Conservation (phyloP, 2,797 vertebrate genomes). For the Jordanella pulchra region DNA sequence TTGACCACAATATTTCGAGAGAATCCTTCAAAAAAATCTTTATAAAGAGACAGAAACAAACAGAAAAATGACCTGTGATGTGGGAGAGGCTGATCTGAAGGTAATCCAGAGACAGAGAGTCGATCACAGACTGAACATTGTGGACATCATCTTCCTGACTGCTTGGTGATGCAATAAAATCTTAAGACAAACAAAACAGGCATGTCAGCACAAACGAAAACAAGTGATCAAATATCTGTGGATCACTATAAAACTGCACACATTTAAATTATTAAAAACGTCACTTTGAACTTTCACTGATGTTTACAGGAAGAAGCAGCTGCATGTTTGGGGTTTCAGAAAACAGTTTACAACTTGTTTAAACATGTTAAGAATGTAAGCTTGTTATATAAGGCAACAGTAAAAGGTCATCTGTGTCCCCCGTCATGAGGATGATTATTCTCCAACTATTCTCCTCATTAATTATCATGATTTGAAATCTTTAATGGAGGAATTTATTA, state of each 20-base stretch:
- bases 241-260: background rate
- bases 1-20: background rate
- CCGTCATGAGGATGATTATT: background rate
- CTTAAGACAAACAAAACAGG: constrained; percentile 66
- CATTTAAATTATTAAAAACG: background rate
- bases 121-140: constrained; percentile 93
- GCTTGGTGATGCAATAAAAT: constrained; percentile 83
- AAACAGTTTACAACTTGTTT: background rate
- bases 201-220: background rate
- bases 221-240: background rate
- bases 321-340: constrained; percentile 10
- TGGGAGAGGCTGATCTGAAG: constrained; percentile 97
- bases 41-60: constrained; percentile 1
- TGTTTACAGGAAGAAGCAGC: constrained; percentile 16
- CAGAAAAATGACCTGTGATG: constrained; percentile 85
- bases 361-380: background rate
- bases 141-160: constrained; percentile 91
- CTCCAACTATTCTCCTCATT: background rate
- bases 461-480: background rate
- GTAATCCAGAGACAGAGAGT: constrained; percentile 95
- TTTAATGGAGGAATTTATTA: background rate
- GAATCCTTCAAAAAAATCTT: background rate
- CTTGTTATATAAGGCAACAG: background rate
- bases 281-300: constrained; percentile 6
- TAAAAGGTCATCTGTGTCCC: background rate